phyloP scores from a whole-genome alignment of 2,888 invertebrate genomes.

The Tetramorium bicarinatum region DNA sequence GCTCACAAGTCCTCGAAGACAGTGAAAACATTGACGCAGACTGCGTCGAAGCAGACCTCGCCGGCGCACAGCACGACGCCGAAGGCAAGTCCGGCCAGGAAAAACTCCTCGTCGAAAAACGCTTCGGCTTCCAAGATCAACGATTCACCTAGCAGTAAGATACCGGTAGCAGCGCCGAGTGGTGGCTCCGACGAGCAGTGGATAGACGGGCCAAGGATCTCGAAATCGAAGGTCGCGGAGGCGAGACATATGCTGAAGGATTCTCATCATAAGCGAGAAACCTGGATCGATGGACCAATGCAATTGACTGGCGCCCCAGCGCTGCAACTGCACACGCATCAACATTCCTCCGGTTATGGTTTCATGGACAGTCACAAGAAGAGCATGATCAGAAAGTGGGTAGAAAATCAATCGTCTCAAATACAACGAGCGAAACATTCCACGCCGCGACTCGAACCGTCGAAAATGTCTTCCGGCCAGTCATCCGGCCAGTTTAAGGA shows the following conservation, averaged over 20 bases:
- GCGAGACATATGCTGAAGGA: constrained; percentile 93
- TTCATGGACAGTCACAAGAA: constrained; percentile 97
- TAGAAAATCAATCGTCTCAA: constrained; percentile 95
- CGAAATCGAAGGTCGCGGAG: constrained; percentile 93
- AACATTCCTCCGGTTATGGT: constrained; percentile 90
- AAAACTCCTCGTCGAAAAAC: constrained; percentile 87
- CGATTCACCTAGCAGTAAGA: constrained; percentile 84
- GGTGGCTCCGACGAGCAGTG: constrained; percentile 95
- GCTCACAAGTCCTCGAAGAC: constrained; percentile 87
- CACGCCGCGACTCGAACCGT: constrained; percentile 86
- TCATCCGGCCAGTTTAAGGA: constrained; percentile 87
- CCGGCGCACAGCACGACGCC: constrained; percentile 88
- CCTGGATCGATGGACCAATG: constrained; percentile 98
- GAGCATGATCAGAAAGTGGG: constrained; percentile 97
- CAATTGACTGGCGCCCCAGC: constrained; percentile 88
- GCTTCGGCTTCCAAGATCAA: constrained; percentile 87
- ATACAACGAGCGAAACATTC: constrained; percentile 90
- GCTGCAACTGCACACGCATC: constrained; percentile 87
- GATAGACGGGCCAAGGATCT: constrained; percentile 98
- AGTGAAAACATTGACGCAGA: constrained; percentile 86
- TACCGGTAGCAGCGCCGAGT: constrained; percentile 84
- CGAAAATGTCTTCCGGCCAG: constrained; percentile 85
- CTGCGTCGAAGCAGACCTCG: constrained; percentile 87
- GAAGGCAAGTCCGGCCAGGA: constrained; percentile 88
- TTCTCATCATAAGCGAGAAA: constrained; percentile 94